Evolutionary conservation across 2,797 vertebrate genomes (phyloP).

Genomic region (Erethizon dorsatum): DNA sequence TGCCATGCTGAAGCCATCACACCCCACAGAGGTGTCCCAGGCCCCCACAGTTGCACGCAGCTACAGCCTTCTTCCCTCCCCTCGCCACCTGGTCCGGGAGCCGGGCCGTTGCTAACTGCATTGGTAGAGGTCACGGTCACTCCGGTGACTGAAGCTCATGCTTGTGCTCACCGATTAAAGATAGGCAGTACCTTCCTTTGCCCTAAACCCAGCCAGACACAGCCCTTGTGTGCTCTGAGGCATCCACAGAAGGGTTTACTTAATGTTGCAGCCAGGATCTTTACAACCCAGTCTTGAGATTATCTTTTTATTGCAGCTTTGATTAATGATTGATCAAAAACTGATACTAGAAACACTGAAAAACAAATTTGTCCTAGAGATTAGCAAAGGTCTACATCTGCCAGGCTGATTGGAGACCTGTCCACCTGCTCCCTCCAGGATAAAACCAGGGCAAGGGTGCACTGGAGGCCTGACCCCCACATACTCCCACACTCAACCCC

Average conservation of each 20-base stretch:
- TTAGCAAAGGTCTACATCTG: slow-evolving; percentile 80
- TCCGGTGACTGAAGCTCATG: background rate
- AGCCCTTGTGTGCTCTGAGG: slow-evolving; percentile 25
- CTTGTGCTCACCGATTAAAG: background rate
- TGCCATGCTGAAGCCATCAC: background rate
- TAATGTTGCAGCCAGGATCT: slow-evolving; percentile 63
- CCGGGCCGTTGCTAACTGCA: background rate
- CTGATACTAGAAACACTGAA: slow-evolving; percentile 75
- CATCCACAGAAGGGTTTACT: slow-evolving; percentile 59
- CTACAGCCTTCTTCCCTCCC: background rate
- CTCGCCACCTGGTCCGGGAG: background rate
- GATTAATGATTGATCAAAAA: slow-evolving; percentile 85
- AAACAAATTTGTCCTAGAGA: slow-evolving; percentile 82
- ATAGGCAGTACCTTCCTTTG: background rate
- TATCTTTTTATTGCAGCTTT: slow-evolving; percentile 83
- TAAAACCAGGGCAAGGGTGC: slow-evolving; percentile 33
- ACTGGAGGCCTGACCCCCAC: background rate
- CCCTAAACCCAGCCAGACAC: background rate
- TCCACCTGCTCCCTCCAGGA: slow-evolving; percentile 68
- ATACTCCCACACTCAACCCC: too few relatives aligned
- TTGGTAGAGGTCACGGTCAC: background rate
- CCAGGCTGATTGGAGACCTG: slow-evolving; percentile 42
- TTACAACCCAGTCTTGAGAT: slow-evolving; percentile 75
- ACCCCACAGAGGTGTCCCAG: background rate
- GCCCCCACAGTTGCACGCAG: background rate